Percentiles rank a stretch among this genome's conserved stretches.
Evolutionary conservation across 1,140 invertebrate species (phyloP).

Genomic region (Drosophila pallidifrons): DNA sequence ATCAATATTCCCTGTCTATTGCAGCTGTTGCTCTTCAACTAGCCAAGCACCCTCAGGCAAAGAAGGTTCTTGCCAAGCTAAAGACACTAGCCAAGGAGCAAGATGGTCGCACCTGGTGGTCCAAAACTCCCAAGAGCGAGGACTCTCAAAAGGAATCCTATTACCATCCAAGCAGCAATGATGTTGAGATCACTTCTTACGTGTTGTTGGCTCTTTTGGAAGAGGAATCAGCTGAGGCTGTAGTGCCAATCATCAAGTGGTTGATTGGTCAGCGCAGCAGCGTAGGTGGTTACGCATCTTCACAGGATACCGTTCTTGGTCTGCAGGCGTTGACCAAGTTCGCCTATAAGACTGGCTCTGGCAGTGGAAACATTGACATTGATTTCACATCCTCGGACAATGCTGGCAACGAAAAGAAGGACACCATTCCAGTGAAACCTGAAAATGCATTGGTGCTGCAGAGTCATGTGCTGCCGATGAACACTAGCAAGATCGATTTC

Average conservation of each 20-base stretch:
- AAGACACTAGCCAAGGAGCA: conserved; percentile 56
- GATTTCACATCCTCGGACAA: conserved; percentile 50
- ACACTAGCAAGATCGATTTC: conserved; percentile 85
- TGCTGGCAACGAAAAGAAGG: conserved; percentile 65
- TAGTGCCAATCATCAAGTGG: conserved; percentile 89
- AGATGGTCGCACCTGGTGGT: conserved; percentile 76
- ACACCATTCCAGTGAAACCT: conserved; percentile 81
- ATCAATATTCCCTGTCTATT: conserved; percentile 92
- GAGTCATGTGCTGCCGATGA: conserved; percentile 77
- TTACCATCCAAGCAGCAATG: conserved; percentile 87
- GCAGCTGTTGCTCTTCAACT: conserved; percentile 92
- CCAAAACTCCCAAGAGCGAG: conserved; percentile 53
- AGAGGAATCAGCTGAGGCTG: conserved; percentile 86
- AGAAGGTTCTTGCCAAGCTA: conserved; percentile 66
- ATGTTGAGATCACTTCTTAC: conserved; percentile 93
- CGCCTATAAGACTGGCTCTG: conserved; percentile 83
- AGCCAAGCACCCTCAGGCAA: conserved; percentile 87
- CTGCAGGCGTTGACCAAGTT: conserved; percentile 89
- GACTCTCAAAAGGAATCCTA: conserved; percentile 16
- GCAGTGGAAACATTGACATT: conserved; percentile 68
- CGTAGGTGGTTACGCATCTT: conserved; percentile 91
- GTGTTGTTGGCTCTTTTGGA: conserved; percentile 88
- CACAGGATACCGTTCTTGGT: conserved; percentile 89
- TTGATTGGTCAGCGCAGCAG: conserved; percentile 91
- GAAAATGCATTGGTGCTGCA: conserved; percentile 85